Base-by-base conservation (phyloP, 2,888 invertebrate genomes). In the Tipula vernalis region DNA sequence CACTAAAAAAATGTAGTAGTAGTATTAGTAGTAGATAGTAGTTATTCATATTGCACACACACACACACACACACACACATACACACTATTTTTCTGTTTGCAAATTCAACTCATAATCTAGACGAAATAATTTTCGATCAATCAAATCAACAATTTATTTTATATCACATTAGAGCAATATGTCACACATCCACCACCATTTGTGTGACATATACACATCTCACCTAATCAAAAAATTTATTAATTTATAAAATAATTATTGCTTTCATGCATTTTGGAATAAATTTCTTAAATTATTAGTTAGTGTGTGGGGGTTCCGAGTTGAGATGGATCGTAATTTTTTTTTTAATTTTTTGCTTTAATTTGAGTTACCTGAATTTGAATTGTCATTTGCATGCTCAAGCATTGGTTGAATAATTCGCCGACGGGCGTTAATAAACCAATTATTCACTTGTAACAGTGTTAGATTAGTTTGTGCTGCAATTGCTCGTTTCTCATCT, bases 371-470 rank as follows among this genome's bases (percentile, higher is more conserved):
- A 87, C 87, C 87, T 83, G 87, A 87, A 87, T 88, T 88, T 41
- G 87, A 87, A 83, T 87, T 87, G 57, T 89, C 89, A 85, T 88
- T 88, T 10, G 89, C 89, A 87, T 89, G 89, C 90, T 98, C 98
- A 86, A 98, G 91, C 98, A 98, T 98, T 0, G 98, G 98, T 91
- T 98, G 98, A 87, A 98, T 92, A 89, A 98, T 98, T 89, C 98
- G 93, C 87, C 98, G 94, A 51, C 98, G 93, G 3, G 98, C 98
- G 92, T 98, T 98, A 88, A 98, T 98, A 91, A 98, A 97, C 97
- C 97, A 97, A 90, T 97, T 97, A 92, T 97, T 97, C 86, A 88
- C 89, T 92, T 97, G 97, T 84, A 97, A 93, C 86, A 97, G 92
- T 0, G 98, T 98, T 87, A 98, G 93, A 89, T 97, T 95, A 47